phyloP scores from a whole-genome alignment of 2,888 invertebrate genomes.

The Linnaemya tessellans region DNA sequence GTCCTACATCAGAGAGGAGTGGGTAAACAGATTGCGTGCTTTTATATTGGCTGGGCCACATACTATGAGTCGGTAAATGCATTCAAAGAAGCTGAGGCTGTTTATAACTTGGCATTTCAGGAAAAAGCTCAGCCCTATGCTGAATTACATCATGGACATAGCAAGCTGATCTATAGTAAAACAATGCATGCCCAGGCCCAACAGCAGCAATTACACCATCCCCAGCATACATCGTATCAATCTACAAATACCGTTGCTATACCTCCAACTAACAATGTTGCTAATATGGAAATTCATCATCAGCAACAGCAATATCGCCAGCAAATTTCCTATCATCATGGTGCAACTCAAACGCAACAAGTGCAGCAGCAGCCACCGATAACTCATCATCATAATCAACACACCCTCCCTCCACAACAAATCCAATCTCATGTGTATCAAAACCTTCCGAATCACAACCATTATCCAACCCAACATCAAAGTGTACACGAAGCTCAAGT shows the following conservation, averaged over 20 bases:
- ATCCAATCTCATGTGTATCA: conserved; percentile 58
- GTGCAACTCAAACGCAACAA: conserved; percentile 55
- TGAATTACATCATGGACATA: conserved; percentile 89
- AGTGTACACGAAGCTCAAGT: conserved; percentile 53
- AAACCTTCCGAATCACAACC: conserved; percentile 58
- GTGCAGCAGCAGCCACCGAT: conserved; percentile 50
- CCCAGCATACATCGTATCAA: conserved; percentile 65
- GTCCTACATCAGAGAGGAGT: conserved; percentile 91
- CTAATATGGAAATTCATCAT: conserved; percentile 50
- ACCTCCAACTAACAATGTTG: conserved; percentile 10
- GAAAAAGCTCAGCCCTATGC: conserved; percentile 91
- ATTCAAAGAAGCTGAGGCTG: conserved; percentile 92
- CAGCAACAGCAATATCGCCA: conserved; percentile 56
- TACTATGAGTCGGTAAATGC: conserved; percentile 92
- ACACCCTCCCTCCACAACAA: conserved; percentile 38
- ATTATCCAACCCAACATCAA: conserved; percentile 53
- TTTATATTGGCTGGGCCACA: conserved; percentile 95
- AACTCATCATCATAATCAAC: conserved; percentile 42
- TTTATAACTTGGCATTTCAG: conserved; percentile 91
- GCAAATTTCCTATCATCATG: conserved; percentile 61
- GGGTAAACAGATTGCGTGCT: conserved; percentile 91
- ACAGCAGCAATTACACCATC: conserved; percentile 73
- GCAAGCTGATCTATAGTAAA: conserved; percentile 88
- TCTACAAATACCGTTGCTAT: conserved; percentile 14
- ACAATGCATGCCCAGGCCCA: conserved; percentile 83